phyloP scores from a whole-genome alignment of 30 jellyfish, hydroid and myxozoan genomes.

The Aurelia aurita region DNA sequence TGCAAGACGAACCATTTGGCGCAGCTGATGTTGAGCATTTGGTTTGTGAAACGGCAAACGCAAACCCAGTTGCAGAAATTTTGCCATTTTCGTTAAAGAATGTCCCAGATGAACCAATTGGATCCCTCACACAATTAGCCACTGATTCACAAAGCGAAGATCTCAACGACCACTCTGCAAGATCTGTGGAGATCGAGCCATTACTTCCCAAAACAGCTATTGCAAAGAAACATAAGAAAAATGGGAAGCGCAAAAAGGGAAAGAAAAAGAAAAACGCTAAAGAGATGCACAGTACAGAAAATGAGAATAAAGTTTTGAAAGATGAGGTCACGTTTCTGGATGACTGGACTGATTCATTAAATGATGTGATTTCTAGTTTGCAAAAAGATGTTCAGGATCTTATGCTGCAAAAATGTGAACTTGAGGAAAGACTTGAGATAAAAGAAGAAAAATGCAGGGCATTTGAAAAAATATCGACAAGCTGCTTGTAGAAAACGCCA shows the following conservation, averaged over 20 bases:
- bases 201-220: too few species aligned
- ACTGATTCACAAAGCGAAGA: too few species aligned
- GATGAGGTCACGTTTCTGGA: conserved; percentile 26
- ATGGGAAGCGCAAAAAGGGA: not conserved
- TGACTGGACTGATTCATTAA: conserved; percentile 29
- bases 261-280: not conserved
- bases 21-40: too few species aligned
- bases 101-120: too few species aligned
- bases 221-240: too few species aligned
- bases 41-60: too few species aligned
- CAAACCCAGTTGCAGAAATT: too few species aligned
- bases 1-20: too few species aligned
- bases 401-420: not conserved
- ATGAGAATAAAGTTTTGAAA: conserved; percentile 9
- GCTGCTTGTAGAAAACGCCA: not conserved
- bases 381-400: conserved; percentile 2
- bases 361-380: conserved; percentile 21
- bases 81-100: too few species aligned
- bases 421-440: conserved; percentile 1
- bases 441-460: not conserved
- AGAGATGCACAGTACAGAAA: not conserved
- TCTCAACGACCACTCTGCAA: too few species aligned
- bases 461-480: conserved; percentile 5
- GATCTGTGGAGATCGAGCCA: too few species aligned
- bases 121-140: too few species aligned